Percentiles rank a stretch among this genome's conserved stretches.
Conservation (phyloP, 2,888 invertebrate species). For the Lepas anatifera region DNA sequence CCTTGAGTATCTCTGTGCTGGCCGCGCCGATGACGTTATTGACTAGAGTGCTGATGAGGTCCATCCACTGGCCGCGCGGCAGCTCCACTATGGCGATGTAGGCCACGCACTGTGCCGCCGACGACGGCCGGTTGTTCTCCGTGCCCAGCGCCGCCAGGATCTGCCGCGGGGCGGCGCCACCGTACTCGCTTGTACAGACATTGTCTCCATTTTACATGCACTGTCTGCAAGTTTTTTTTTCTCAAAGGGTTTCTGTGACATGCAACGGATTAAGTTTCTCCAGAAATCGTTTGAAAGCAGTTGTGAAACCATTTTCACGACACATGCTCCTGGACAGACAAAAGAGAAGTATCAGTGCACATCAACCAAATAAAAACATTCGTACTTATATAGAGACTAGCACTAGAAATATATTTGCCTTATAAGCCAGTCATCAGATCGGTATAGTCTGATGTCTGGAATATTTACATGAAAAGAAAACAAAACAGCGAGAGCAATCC, state of each 20-base stretch:
- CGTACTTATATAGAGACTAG: neutral
- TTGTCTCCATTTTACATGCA: no score
- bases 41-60: conserved; percentile 73
- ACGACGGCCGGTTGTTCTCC: conserved; percentile 86
- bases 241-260: no score
- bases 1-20: conserved; percentile 79
- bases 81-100: conserved; percentile 95
- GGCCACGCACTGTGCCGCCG: conserved; percentile 98
- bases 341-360: no score
- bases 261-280: no score
- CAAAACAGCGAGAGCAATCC: neutral
- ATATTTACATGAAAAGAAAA: neutral
- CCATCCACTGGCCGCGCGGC: conserved; percentile 82
- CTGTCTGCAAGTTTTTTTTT: no score
- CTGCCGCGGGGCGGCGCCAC: conserved; percentile 40
- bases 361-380: no score
- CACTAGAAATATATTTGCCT: neutral
- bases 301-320: no score
- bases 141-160: conserved; percentile 89
- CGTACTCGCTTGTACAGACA: no score
- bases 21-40: conserved; percentile 75
- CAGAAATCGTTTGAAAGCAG: no score
- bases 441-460: neutral
- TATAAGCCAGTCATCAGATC: neutral
- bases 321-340: no score